Base-by-base conservation (phyloP, 2,888 invertebrate species). In the Leucophora obtusa region DNA sequence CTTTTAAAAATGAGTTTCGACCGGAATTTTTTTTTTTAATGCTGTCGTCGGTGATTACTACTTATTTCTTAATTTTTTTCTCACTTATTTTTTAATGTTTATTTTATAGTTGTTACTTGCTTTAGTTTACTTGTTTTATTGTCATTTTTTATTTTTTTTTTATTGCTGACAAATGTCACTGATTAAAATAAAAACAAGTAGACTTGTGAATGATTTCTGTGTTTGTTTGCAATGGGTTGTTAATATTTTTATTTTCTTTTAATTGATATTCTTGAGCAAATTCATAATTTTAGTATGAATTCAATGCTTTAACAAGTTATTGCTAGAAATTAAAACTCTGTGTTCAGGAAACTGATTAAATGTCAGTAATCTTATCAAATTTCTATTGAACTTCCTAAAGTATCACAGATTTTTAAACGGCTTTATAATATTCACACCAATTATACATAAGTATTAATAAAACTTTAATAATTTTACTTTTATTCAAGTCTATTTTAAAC, bases 121-220 rank as follows among this genome's bases (percentile, higher is more conserved):
- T 56, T 43, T 8, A 43, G 47, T 33, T 60, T 43, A 38, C 35
- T 53, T 60, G 60, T 60, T 28, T 60, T 28, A 11, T 51, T n/a
- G n/a, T n/a, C n/a, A n/a, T n/a, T n/a, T n/a, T n/a, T n/a, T n/a
- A n/a, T n/a, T n/a, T n/a, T n/a, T 59, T 51, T 62, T 80, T 80
- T 80, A 80, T 82, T 78, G 72, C 69, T 62, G 62, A 78, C 82
- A 73, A 79, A 73, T 82, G 75, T 70, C 66, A 69, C 75, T 81
- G 82, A 82, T 82, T 78, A 82, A 75, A 51, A 62, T 28, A 28
- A n/a, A 47, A 62, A 47, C 60, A 28, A 43, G 43, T 53, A 38
- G 38, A 59, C 33, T 14, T 28, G 6, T 59, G 38, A 18, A 38
- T 14, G 38, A 59, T 21, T 38, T 18, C 38, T 56, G 24, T 51